Percentiles rank a stretch among this genome's conserved stretches.
These are phyloP conservation scores for Lepilemur septentrionalis DNA, from an alignment of 2,797 vertebrate species.

Conservation along the genomic window DNA sequence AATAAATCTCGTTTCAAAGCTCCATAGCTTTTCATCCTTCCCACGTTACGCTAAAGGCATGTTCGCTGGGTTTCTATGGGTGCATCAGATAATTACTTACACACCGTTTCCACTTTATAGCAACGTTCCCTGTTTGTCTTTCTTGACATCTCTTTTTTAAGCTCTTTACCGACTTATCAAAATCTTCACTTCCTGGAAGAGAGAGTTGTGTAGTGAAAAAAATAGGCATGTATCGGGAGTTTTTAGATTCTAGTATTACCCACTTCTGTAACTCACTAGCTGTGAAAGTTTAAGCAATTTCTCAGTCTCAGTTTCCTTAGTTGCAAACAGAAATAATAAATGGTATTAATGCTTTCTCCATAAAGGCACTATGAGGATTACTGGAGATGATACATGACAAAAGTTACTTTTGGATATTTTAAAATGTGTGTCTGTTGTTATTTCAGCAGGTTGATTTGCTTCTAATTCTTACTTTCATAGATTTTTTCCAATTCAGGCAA, in stretches of 20 bases:
- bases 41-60: constrained; percentile 26
- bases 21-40: constrained; percentile 49
- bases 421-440: background rate
- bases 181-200: background rate
- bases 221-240: accelerated
- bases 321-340: background rate
- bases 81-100: constrained; percentile 45
- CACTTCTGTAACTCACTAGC: background rate
- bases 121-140: background rate
- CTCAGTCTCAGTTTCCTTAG: background rate
- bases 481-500: background rate
- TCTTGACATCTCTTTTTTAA: background rate
- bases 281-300: background rate
- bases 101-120: background rate
- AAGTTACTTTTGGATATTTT: background rate
- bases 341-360: background rate
- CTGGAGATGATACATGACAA: background rate
- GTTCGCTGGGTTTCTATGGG: constrained; percentile 49
- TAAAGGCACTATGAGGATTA: background rate
- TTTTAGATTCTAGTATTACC: background rate
- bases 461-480: constrained; percentile 12
- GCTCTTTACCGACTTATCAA: background rate
- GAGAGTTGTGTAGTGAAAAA: background rate
- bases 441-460: background rate
- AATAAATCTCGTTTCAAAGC: constrained; percentile 65